Evolutionary conservation across 2,113 vertebrate species (phyloP).

Genomic region (Benitochromis conjunctus): DNA sequence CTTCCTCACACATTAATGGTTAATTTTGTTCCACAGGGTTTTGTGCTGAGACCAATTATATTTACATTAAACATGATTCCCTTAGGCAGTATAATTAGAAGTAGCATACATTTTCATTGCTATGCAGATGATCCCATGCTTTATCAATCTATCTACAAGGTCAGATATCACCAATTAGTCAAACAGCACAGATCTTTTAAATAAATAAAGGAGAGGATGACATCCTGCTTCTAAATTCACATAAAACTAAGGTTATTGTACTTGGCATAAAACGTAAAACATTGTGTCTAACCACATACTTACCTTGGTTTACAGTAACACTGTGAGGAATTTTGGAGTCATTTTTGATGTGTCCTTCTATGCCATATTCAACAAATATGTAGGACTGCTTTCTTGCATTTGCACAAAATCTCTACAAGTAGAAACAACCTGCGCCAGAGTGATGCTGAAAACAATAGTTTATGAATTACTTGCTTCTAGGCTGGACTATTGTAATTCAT

Average conservation of each 20-base stretch:
- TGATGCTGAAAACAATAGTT: background rate
- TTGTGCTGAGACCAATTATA: background rate
- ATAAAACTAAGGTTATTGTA: background rate
- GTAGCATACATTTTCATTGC: background rate
- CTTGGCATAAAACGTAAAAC: background rate
- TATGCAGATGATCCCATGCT: background rate
- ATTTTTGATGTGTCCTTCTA: accelerated
- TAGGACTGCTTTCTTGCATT: background rate
- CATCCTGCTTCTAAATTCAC: background rate
- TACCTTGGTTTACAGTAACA: background rate
- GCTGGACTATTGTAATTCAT: background rate
- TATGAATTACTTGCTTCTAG: background rate
- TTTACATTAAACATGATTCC: background rate
- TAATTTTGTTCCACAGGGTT: background rate
- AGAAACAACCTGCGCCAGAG: accelerated
- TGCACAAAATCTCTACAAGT: background rate
- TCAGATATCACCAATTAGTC: background rate
- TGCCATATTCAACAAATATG: background rate
- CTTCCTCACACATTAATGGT: background rate
- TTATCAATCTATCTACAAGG: background rate
- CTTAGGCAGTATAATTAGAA: background rate
- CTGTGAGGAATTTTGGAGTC: background rate
- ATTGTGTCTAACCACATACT: background rate
- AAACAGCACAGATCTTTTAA: background rate
- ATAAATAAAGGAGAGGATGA: background rate